phyloP scores from a whole-genome alignment of 2,113 vertebrate species.

The Polyodon spathula region DNA sequence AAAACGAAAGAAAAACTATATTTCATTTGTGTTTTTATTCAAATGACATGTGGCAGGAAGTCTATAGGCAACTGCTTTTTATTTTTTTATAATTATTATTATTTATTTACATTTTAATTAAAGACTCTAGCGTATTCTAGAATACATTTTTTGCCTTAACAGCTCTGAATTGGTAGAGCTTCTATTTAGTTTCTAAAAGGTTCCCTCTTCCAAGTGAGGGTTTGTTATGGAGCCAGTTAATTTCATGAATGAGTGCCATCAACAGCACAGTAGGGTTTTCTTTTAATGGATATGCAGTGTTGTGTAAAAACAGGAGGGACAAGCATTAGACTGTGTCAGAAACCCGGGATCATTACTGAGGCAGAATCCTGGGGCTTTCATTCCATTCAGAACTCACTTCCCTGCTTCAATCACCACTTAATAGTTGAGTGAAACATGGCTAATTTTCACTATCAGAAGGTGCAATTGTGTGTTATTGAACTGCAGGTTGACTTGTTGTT shows the following conservation, averaged over 20 bases:
- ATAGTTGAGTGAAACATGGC: slow-evolving; percentile 16
- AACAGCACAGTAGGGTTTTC: not conserved
- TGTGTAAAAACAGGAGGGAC: not conserved
- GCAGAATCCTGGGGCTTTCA: not conserved
- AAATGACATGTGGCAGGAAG: too few relatives aligned
- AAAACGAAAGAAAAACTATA: too few relatives aligned
- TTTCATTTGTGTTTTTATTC: too few relatives aligned
- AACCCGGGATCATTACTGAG: not conserved
- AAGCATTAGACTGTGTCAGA: not conserved
- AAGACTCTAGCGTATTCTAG: too few relatives aligned
- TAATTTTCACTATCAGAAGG: slow-evolving; percentile 23
- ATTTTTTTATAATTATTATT: too few relatives aligned
- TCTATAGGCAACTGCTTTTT: too few relatives aligned
- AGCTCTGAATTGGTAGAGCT: too few relatives aligned
- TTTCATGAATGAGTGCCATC: not conserved
- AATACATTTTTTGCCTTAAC: too few relatives aligned
- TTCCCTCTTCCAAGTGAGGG: not conserved
- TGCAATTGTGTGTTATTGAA: slow-evolving; percentile 22
- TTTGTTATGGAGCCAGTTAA: not conserved
- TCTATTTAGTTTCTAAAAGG: not conserved
- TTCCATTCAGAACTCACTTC: not conserved
- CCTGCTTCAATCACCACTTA: slow-evolving; percentile 7
- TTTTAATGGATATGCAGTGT: not conserved
- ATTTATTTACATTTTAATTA: too few relatives aligned
- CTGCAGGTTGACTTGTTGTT: slow-evolving; percentile 12